These are phyloP conservation scores for Antigone vipio DNA, from an alignment of 2,113 vertebrate genomes.

Conservation along the genomic window DNA sequence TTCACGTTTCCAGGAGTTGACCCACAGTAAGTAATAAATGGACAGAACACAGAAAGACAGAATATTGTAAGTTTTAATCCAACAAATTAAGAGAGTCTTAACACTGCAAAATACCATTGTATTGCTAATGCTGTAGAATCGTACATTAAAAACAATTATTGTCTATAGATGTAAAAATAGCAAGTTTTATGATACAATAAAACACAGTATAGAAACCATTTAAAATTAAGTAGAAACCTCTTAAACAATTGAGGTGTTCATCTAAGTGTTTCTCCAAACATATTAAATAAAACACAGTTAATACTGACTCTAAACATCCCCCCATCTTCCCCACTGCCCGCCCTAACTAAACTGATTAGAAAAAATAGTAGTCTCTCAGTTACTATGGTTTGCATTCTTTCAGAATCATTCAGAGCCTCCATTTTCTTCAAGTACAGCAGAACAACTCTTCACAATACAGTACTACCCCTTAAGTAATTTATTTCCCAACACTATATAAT, in stretches of 20 bases:
- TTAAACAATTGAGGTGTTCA: constrained; percentile 57
- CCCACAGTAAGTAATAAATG: not conserved
- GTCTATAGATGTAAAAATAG: constrained; percentile 77
- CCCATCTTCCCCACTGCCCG: not conserved
- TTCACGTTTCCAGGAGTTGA: not conserved
- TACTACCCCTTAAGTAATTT: not conserved
- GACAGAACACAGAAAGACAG: constrained; percentile 37
- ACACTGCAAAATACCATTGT: constrained; percentile 52
- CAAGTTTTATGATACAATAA: constrained; percentile 71
- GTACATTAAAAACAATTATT: constrained; percentile 72
- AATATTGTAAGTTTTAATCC: constrained; percentile 68
- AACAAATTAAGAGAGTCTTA: constrained; percentile 41
- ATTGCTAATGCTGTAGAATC: constrained; percentile 55
- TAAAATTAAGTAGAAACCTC: constrained; percentile 70
- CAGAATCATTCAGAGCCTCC: constrained; percentile 12
- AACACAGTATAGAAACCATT: constrained; percentile 71
- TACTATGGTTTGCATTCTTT: constrained; percentile 11
- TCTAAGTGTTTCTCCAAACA: constrained; percentile 60
- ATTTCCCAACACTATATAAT: not conserved
- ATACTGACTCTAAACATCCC: constrained; percentile 52
- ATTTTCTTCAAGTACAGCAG: constrained; percentile 55
- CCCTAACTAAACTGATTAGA: constrained; percentile 36
- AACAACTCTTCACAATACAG: constrained; percentile 43
- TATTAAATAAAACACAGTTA: constrained; percentile 62
- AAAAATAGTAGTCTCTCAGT: constrained; percentile 36